A percentile compares a stretch with the other conserved stretches of the same genome.
These are phyloP conservation scores for Thereva unica DNA, from an alignment of 2,888 invertebrate genomes.

Conservation along the genomic window DNA sequence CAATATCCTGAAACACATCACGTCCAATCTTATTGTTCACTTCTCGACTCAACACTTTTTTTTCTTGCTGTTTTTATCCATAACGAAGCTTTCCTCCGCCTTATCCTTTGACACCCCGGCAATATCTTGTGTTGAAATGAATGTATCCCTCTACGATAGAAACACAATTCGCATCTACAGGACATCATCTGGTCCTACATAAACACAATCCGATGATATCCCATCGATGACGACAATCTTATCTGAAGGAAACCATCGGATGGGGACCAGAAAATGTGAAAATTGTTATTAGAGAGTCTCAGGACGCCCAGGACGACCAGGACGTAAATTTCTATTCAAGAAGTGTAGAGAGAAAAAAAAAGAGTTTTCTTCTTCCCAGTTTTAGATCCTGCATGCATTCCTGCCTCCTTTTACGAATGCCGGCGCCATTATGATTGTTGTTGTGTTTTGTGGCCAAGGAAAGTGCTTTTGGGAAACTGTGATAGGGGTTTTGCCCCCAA, in stretches of 20 bases:
- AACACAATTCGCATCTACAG: too few species aligned
- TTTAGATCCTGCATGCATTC: constrained; percentile 11
- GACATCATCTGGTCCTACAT: too few species aligned
- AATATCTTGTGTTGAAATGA: too few species aligned
- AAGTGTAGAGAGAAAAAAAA: background rate
- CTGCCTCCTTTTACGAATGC: constrained; percentile 17
- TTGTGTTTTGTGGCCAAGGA: background rate
- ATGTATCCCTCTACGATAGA: too few species aligned
- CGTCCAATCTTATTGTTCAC: constrained; percentile 33
- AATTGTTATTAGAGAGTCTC: constrained; percentile 37
- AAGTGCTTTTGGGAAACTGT: background rate
- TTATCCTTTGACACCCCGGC: constrained; percentile 1
- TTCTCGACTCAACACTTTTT: constrained; percentile 9
- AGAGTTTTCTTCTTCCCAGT: constrained; percentile 1
- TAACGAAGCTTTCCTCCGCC: background rate
- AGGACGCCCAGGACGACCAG: background rate
- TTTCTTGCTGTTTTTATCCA: background rate
- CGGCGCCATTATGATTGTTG: constrained; percentile 11
- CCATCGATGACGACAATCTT: constrained; percentile 10
- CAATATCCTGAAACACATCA: constrained; percentile 36
- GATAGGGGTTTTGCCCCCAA: background rate
- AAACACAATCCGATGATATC: too few species aligned
- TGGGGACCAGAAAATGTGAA: constrained; percentile 36
- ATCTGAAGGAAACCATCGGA: constrained; percentile 19
- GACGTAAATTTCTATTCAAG: constrained; percentile 16